Evolutionary conservation across 2,113 vertebrate species (phyloP).

Genomic region (Melanerpes aurifrons): DNA sequence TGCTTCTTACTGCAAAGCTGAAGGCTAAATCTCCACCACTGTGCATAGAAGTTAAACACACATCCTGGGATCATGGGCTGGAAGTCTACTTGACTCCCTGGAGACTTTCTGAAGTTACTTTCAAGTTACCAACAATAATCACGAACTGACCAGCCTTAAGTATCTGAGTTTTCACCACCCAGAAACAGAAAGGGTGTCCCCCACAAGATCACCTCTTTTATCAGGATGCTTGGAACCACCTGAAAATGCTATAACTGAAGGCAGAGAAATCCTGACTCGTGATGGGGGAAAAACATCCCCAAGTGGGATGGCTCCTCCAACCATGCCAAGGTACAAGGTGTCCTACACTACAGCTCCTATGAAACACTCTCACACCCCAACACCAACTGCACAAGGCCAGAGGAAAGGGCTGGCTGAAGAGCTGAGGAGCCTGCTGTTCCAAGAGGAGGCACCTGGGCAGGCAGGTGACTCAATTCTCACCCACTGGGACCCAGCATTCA

Average conservation of each 20-base stretch:
- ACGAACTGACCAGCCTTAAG: not conserved
- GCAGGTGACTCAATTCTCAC: not conserved
- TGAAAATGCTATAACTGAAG: not conserved
- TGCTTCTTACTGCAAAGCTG: not conserved
- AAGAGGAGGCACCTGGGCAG: not conserved
- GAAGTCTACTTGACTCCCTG: accelerated
- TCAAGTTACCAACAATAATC: not conserved
- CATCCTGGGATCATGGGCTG: not conserved
- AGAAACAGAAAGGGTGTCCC: not conserved
- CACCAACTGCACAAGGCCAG: accelerated
- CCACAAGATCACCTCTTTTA: not conserved
- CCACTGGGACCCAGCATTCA: accelerated
- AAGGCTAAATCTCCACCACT: not conserved
- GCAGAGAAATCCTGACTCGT: not conserved
- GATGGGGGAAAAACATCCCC: not conserved
- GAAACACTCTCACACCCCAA: not conserved
- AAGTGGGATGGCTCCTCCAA: accelerated
- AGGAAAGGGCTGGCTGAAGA: not conserved
- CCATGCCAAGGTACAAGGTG: accelerated
- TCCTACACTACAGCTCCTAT: not conserved
- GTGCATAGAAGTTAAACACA: not conserved
- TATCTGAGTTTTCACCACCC: not conserved
- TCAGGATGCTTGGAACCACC: accelerated
- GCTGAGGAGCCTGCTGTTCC: not conserved
- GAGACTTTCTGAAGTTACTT: not conserved